Percentiles rank a stretch among this genome's conserved stretches.
phyloP scores from a whole-genome alignment of 2,797 vertebrate genomes.

The Gymnopithys bicolor region DNA sequence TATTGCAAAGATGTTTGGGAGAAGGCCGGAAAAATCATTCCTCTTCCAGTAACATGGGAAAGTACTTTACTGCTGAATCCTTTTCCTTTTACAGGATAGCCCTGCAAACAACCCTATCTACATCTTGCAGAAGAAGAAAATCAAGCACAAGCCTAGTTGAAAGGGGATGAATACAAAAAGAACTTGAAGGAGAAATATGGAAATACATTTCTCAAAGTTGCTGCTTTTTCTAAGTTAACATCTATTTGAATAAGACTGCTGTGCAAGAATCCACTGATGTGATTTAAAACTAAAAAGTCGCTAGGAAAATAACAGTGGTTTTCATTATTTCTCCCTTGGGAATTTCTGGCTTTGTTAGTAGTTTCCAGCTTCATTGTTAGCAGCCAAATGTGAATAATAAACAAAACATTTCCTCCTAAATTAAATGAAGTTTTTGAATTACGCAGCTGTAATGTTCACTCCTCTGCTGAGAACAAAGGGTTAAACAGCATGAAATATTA shows the following conservation, averaged over 20 bases:
- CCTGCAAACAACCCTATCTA: neutral
- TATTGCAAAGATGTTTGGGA: neutral
- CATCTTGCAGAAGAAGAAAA: constrained; percentile 33
- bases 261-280: neutral
- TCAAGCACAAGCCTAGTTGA: neutral
- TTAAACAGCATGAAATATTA: constrained; percentile 22
- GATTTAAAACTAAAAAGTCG: constrained; percentile 63
- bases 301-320: constrained; percentile 62
- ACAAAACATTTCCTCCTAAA: constrained; percentile 37
- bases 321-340: constrained; percentile 64
- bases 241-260: constrained; percentile 28
- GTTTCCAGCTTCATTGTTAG: constrained; percentile 1
- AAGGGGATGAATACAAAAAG: neutral
- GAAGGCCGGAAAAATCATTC: neutral
- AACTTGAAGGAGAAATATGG: neutral
- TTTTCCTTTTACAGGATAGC: neutral
- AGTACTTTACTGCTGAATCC: neutral
- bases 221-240: constrained; percentile 27
- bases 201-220: constrained; percentile 34
- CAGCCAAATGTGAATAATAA: constrained; percentile 50
- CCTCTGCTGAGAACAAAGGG: neutral
- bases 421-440: constrained; percentile 25
- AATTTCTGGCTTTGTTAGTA: constrained; percentile 60
- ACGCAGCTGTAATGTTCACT: neutral
- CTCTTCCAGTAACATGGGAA: neutral